These are phyloP conservation scores for Eremophila alpestris DNA, from an alignment of 2,797 vertebrate species.

Conservation along the genomic window DNA sequence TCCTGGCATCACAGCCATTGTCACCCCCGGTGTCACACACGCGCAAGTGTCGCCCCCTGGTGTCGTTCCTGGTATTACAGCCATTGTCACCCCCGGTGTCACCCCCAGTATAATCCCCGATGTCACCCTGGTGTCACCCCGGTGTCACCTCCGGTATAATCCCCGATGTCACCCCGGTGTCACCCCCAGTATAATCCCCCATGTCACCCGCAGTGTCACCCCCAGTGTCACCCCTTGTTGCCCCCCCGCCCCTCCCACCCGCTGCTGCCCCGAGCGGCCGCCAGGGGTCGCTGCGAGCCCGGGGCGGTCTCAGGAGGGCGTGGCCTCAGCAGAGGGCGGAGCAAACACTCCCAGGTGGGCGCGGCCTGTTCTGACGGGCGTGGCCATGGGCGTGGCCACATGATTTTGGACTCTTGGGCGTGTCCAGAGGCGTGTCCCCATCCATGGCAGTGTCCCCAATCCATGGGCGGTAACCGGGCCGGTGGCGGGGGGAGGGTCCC, in stretches of 20 bases:
- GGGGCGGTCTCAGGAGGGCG: background rate
- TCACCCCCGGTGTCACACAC: too few species aligned
- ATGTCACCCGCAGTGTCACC: too few species aligned
- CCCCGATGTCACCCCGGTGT: background rate
- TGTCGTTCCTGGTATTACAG: background rate
- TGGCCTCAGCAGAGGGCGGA: background rate
- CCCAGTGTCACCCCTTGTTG: background rate
- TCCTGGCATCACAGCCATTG: too few species aligned
- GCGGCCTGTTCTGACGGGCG: accelerated
- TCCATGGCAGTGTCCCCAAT: background rate
- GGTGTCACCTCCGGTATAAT: background rate
- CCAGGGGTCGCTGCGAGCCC: background rate
- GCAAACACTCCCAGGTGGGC: accelerated
- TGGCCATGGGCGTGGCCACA: too few species aligned
- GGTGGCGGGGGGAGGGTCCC: background rate
- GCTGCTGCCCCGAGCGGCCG: background rate
- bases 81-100: too few species aligned
- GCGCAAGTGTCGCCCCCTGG: background rate
- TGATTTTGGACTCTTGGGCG: too few species aligned
- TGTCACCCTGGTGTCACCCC: background rate
- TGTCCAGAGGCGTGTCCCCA: background rate
- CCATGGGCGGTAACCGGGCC: background rate
- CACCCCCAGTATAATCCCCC: background rate
- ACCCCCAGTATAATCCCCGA: too few species aligned
- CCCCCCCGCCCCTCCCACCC: background rate